Conservation (phyloP, 2,797 vertebrate genomes). For the Anniella stebbinsi region DNA sequence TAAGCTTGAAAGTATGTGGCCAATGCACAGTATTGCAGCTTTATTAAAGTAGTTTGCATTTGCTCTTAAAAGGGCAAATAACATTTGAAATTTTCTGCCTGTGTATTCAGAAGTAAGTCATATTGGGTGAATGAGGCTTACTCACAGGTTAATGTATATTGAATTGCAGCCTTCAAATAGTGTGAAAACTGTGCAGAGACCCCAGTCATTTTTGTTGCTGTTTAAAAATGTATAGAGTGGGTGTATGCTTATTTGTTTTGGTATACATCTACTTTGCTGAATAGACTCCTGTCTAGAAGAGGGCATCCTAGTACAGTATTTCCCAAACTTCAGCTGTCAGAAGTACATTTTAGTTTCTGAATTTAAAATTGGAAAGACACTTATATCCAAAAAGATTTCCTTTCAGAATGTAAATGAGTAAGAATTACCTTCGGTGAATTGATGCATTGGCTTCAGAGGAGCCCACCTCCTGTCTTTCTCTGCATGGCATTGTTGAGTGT, state of each 20-base stretch:
- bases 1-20: not conserved
- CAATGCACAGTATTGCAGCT: not conserved
- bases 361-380: not conserved
- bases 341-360: not conserved
- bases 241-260: not conserved
- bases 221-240: not conserved
- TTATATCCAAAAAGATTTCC: not conserved
- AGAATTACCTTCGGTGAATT: not conserved
- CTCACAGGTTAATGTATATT: not conserved
- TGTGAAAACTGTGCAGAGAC: not conserved
- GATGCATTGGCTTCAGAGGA: not conserved
- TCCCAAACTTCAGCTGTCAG: constrained; percentile 23
- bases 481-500: not conserved
- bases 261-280: constrained; percentile 79
- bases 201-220: not conserved
- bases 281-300: constrained; percentile 76
- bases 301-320: constrained; percentile 57
- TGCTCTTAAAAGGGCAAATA: not conserved
- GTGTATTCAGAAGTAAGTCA: not conserved
- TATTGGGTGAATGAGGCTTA: not conserved
- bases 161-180: not conserved
- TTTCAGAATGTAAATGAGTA: not conserved
- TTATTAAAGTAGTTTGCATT: not conserved
- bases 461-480: not conserved
- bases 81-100: not conserved